A percentile compares a stretch with the other conserved stretches of the same genome.
phyloP scores from a whole-genome alignment of 2,797 vertebrate species.

The Paedocypris micromegethes region DNA sequence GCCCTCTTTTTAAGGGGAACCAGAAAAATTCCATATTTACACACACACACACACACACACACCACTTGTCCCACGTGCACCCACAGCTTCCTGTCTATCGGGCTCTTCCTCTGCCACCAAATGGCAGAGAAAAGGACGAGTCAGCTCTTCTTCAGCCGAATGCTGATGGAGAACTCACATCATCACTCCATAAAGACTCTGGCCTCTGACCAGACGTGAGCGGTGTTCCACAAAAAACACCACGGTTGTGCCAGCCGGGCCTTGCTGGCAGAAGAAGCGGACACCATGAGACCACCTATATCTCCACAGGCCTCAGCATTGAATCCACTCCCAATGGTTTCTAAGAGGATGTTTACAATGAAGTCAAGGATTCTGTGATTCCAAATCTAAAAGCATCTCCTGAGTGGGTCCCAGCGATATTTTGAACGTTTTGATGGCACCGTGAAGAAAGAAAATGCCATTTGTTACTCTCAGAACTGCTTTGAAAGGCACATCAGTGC shows the following conservation, averaged over 20 bases:
- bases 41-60: conserved; percentile 20
- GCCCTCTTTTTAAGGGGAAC: neutral
- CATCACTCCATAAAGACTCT: conserved; percentile 20
- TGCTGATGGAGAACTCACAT: conserved; percentile 20
- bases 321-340: conserved; percentile 24
- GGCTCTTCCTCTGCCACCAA: conserved; percentile 18
- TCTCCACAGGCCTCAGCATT: neutral
- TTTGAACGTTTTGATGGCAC: conserved; percentile 3
- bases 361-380: conserved; percentile 23
- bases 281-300: conserved; percentile 22
- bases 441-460: conserved; percentile 1
- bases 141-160: conserved; percentile 26
- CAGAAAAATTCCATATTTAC: conserved; percentile 18
- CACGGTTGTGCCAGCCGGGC: neutral
- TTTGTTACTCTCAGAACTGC: neutral
- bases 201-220: conserved; percentile 27
- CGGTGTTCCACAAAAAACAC: conserved; percentile 2
- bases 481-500: conserved; percentile 13
- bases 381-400: conserved; percentile 19
- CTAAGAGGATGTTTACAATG: conserved; percentile 12
- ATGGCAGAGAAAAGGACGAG: conserved; percentile 18
- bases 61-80: neutral
- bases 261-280: conserved; percentile 1
- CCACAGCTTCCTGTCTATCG: conserved; percentile 26
- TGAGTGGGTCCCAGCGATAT: conserved; percentile 12